Percentiles rank a stretch among this genome's conserved stretches.
phyloP scores from a whole-genome alignment of 1,140 invertebrate species.

The Centruroides sculpturatus region DNA sequence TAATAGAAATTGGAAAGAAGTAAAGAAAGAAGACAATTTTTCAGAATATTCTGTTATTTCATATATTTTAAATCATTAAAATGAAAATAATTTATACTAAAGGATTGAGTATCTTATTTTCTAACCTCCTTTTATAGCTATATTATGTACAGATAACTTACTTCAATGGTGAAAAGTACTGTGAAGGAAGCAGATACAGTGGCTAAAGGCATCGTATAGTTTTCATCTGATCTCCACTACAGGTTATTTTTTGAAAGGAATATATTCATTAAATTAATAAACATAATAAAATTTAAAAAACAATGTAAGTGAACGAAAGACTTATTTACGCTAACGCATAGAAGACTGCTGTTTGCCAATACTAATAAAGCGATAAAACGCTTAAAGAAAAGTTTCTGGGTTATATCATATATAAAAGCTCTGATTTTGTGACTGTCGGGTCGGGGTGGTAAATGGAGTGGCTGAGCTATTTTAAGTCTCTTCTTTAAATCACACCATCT shows the following conservation, averaged over 20 bases:
- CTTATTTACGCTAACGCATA: constrained; percentile 71
- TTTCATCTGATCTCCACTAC: constrained; percentile 37
- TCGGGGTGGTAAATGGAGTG: constrained; percentile 89
- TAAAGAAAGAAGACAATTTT: too few species aligned
- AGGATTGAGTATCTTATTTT: too few species aligned
- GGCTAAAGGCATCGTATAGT: constrained; percentile 62
- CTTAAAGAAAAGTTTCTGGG: constrained; percentile 93
- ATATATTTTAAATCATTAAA: too few species aligned
- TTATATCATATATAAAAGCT: constrained; percentile 94
- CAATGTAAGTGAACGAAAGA: neutral
- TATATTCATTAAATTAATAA: too few species aligned
- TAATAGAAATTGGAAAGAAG: too few species aligned
- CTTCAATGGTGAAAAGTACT: constrained; percentile 38
- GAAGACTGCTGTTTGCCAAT: constrained; percentile 74
- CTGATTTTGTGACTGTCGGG: constrained; percentile 69
- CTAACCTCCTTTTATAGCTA: too few species aligned
- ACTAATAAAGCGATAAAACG: constrained; percentile 83
- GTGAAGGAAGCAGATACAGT: constrained; percentile 68
- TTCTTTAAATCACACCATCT: constrained; percentile 99
- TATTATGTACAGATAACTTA: constrained; percentile 15
- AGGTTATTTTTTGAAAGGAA: too few species aligned
- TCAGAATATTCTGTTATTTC: too few species aligned
- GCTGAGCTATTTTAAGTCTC: constrained; percentile 96
- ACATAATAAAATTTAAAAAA: too few species aligned
- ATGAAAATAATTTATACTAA: too few species aligned